These are phyloP conservation scores for Chaetura pelagica DNA, from an alignment of 2,113 vertebrate genomes.

Conservation along the genomic window DNA sequence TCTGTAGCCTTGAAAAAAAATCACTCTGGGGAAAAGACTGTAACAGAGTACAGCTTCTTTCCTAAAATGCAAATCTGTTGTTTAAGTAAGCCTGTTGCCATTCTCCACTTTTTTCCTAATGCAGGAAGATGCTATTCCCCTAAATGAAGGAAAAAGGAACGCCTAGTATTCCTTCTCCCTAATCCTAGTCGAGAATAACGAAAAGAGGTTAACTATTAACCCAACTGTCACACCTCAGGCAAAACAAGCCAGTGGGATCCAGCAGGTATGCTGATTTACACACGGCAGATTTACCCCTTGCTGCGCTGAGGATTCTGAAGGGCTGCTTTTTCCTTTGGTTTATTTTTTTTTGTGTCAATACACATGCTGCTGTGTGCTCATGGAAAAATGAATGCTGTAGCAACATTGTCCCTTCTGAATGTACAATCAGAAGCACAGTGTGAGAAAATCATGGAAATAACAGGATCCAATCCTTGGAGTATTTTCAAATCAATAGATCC, in stretches of 20 bases:
- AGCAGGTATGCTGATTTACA: neutral
- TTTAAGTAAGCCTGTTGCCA: neutral
- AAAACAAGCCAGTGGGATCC: neutral
- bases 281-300: neutral
- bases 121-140: neutral
- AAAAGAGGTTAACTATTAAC: neutral
- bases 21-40: neutral
- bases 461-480: neutral
- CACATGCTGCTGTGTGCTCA: neutral
- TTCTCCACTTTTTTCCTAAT: neutral
- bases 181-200: neutral
- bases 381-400: slow-evolving; percentile 48
- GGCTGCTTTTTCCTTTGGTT: neutral
- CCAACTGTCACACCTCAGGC: neutral
- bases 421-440: neutral
- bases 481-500: neutral
- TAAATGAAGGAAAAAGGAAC: neutral
- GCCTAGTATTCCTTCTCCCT: neutral
- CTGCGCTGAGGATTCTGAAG: neutral
- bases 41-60: neutral
- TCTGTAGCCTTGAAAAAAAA: neutral
- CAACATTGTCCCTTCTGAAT: slow-evolving; percentile 4
- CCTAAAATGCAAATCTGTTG: neutral
- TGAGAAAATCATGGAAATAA: slow-evolving; percentile 1
- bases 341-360: neutral